phyloP scores from a whole-genome alignment of 2,797 vertebrate species.

The Triplophysa yarkandensis region DNA sequence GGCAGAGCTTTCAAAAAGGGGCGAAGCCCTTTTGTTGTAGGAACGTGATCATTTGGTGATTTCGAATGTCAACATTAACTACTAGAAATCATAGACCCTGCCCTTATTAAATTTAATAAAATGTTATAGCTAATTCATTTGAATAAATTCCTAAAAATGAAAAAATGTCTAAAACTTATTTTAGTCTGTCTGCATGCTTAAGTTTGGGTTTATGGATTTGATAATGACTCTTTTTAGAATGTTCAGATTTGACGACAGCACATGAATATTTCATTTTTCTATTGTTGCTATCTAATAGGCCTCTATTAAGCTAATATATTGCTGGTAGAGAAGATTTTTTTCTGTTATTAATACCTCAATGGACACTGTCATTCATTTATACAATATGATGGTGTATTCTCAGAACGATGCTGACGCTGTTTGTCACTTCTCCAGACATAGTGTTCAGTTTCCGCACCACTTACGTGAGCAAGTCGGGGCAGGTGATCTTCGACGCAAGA shows the following conservation, averaged over 20 bases:
- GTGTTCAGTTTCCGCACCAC: conserved; percentile 97
- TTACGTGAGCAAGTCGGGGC: conserved; percentile 97
- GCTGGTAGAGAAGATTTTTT: conserved; percentile 8
- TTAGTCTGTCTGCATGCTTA: background rate
- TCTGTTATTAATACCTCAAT: conserved; percentile 3
- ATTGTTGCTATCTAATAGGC: background rate
- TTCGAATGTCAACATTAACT: too few species aligned
- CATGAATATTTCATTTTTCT: background rate
- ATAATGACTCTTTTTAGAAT: background rate
- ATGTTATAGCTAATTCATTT: too few species aligned
- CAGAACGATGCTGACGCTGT: conserved; percentile 24
- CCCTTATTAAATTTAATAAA: too few species aligned
- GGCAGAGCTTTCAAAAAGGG: too few species aligned
- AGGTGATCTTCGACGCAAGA: conserved; percentile 95
- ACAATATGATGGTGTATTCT: conserved; percentile 28
- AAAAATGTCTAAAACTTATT: background rate
- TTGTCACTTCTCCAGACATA: conserved; percentile 80
- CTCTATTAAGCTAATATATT: background rate
- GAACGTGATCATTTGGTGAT: too few species aligned
- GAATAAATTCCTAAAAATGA: too few species aligned
- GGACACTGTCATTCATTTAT: conserved; percentile 15
- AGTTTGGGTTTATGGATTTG: background rate
- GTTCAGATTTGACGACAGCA: conserved; percentile 3
- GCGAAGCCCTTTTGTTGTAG: too few species aligned
- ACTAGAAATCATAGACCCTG: too few species aligned